A percentile compares a stretch with the other conserved stretches of the same genome.
Conservation (phyloP, 2,113 vertebrate genomes). For the Sylvilagus bachmani region DNA sequence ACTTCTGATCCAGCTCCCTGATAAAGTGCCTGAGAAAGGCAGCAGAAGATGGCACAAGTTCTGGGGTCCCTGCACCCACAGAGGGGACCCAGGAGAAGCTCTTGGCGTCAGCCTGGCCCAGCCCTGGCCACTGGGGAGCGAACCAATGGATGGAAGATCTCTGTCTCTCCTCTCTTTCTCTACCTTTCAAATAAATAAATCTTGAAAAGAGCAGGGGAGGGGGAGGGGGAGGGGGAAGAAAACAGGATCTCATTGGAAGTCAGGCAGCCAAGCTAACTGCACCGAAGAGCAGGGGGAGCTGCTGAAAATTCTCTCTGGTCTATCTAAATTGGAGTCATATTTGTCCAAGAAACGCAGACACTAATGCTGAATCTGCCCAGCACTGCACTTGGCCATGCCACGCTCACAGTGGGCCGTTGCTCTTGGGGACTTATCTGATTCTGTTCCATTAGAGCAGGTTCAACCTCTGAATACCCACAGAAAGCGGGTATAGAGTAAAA, state of each 20-base stretch:
- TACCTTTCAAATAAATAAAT: too few relatives aligned
- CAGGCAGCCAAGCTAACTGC: neutral
- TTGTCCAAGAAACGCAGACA: constrained; percentile 17
- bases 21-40: too few relatives aligned
- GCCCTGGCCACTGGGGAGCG: too few relatives aligned
- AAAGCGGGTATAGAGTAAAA: neutral
- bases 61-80: too few relatives aligned
- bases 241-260: neutral
- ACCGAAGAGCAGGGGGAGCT: neutral
- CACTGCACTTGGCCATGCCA: neutral
- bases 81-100: too few relatives aligned
- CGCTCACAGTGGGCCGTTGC: neutral
- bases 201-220: too few relatives aligned
- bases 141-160: too few relatives aligned
- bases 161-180: too few relatives aligned
- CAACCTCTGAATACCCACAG: neutral
- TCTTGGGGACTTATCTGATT: neutral
- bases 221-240: neutral
- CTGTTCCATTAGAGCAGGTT: neutral
- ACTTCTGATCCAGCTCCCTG: too few relatives aligned
- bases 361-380: neutral
- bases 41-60: too few relatives aligned
- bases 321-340: neutral
- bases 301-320: neutral
- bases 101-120: too few relatives aligned